Conservation (phyloP, 1,140 invertebrate genomes). For the Nephotettix cincticeps region DNA sequence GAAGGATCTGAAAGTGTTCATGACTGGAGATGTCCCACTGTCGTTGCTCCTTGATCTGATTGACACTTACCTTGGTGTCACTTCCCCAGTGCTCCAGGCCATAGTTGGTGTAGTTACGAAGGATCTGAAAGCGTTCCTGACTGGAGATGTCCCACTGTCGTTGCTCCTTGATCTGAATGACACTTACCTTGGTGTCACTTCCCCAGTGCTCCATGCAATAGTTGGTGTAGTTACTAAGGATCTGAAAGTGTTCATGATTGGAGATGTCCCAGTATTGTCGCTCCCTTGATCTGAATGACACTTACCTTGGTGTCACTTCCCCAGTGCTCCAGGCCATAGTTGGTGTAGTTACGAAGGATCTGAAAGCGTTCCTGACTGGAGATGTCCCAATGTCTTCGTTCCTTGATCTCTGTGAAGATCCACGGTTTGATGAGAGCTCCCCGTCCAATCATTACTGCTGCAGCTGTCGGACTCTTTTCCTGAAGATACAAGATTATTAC, state of each 20-base stretch:
- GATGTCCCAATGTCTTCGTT: conserved; percentile 89
- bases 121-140: conserved; percentile 85
- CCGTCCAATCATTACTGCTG: conserved; percentile 82
- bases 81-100: conserved; percentile 98
- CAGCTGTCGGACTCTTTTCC: conserved; percentile 53
- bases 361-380: conserved; percentile 89
- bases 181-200: conserved; percentile 76
- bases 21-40: conserved; percentile 88
- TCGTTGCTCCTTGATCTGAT: conserved; percentile 93
- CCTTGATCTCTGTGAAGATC: conserved; percentile 99
- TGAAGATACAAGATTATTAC: conserved; percentile 29
- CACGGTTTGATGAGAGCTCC: conserved; percentile 98
- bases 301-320: conserved; percentile 83
- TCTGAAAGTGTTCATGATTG: conserved; percentile 86
- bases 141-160: conserved; percentile 91
- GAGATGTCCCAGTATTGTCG: conserved; percentile 88
- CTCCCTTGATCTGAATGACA: conserved; percentile 98
- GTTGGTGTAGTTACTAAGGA: conserved; percentile 85
- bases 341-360: conserved; percentile 83
- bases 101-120: conserved; percentile 89
- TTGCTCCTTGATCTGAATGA: conserved; percentile 96
- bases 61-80: conserved; percentile 80
- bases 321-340: conserved; percentile 98
- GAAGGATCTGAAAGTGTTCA: conserved; percentile 91
- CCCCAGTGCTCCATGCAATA: conserved; percentile 99